phyloP scores from a whole-genome alignment of 2,888 invertebrate genomes.

The Drosophila bunnanda region DNA sequence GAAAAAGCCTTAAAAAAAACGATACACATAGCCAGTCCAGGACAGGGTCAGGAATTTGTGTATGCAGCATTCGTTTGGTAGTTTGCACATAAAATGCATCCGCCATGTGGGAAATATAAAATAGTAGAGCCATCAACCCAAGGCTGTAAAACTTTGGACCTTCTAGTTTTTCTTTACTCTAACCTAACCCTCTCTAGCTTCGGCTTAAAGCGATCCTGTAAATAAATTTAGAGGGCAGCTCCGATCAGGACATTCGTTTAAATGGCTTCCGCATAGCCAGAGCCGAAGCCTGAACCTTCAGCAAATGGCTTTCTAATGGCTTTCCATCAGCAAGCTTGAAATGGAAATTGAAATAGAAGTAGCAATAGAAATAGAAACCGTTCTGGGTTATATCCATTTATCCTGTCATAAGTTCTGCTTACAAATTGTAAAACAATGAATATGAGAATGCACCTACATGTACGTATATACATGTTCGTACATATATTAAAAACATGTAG shows the following conservation, averaged over 20 bases:
- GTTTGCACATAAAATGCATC: conserved; percentile 35
- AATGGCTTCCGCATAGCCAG: conserved; percentile 23
- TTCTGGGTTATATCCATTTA: conserved; percentile 51
- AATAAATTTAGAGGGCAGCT: conserved; percentile 6
- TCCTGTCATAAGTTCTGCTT: conserved; percentile 79
- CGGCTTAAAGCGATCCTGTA: conserved; percentile 24
- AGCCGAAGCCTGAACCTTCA: conserved; percentile 13
- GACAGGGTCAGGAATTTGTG: background rate
- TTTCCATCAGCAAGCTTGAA: conserved; percentile 67
- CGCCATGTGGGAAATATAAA: conserved; percentile 37
- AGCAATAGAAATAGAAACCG: conserved; percentile 12
- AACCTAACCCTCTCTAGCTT: background rate
- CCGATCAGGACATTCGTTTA: conserved; percentile 20
- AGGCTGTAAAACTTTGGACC: conserved; percentile 6
- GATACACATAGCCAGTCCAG: background rate
- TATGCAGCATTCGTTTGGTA: conserved; percentile 22
- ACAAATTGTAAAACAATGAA: conserved; percentile 80
- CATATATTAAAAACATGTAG: conserved; percentile 59
- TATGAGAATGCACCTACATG: conserved; percentile 68
- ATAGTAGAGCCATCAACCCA: background rate
- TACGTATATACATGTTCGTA: conserved; percentile 48
- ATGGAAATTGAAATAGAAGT: conserved; percentile 66
- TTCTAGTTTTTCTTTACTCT: background rate
- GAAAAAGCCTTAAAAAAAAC: conserved; percentile 15
- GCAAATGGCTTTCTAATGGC: conserved; percentile 75